These are phyloP conservation scores for Molossus alvarezi DNA, from an alignment of 2,797 vertebrate species.

Conservation along the genomic window DNA sequence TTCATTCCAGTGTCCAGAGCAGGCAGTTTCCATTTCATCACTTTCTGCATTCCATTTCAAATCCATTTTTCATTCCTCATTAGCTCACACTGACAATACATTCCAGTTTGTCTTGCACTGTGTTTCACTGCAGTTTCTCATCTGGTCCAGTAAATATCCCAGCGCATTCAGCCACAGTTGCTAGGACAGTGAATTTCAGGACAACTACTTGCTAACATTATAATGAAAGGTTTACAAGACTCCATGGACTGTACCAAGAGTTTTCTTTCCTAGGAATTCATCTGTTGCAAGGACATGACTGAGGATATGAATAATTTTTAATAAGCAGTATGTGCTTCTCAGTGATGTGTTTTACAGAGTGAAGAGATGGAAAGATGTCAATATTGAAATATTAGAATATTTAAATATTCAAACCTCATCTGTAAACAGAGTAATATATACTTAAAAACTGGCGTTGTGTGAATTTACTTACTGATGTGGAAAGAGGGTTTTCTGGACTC, in stretches of 20 bases:
- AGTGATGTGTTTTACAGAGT: not conserved
- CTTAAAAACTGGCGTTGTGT: not conserved
- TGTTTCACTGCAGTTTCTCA: not conserved
- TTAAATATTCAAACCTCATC: not conserved
- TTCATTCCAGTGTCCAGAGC: not conserved
- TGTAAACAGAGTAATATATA: too few relatives aligned
- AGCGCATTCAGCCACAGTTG: not conserved
- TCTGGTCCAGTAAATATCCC: slow-evolving; percentile 7
- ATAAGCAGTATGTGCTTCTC: not conserved
- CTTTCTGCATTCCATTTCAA: slow-evolving; percentile 17
- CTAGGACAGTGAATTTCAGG: not conserved
- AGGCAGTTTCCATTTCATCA: slow-evolving; percentile 7
- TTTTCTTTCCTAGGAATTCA: not conserved
- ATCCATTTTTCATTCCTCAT: slow-evolving; percentile 11
- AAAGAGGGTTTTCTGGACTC: not conserved
- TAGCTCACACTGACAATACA: slow-evolving; percentile 14
- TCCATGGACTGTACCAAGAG: not conserved
- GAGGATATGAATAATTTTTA: not conserved
- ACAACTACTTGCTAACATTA: not conserved
- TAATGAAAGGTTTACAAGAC: slow-evolving; percentile 21
- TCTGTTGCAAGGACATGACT: not conserved
- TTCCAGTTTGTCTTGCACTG: not conserved
- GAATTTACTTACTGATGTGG: not conserved
- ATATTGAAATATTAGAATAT: not conserved
- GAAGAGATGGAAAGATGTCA: not conserved